Conservation (phyloP, 2,113 vertebrate genomes). For the Ameiurus melas region DNA sequence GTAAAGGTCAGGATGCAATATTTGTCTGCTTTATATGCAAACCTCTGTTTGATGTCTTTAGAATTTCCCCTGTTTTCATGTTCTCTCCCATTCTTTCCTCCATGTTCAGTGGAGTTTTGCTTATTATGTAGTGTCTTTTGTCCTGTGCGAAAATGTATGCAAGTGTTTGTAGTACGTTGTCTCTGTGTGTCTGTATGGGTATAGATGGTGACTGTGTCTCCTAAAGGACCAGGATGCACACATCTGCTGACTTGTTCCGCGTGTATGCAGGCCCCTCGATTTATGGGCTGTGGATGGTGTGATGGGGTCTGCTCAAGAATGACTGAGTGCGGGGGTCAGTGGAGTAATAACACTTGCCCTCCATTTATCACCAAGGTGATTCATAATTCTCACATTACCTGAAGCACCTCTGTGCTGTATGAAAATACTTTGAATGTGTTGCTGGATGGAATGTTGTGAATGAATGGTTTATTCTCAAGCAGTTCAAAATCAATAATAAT, state of each 20-base stretch:
- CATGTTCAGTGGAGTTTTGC: neutral
- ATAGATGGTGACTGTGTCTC: constrained; percentile 82
- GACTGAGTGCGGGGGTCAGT: constrained; percentile 72
- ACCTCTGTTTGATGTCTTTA: neutral
- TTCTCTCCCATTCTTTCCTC: neutral
- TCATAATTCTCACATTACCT: neutral
- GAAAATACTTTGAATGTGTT: neutral
- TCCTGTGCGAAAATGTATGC: neutral
- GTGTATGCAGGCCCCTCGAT: constrained; percentile 80
- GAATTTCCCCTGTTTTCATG: neutral
- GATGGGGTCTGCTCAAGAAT: constrained; percentile 68
- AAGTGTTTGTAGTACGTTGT: neutral
- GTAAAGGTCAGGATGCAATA: neutral
- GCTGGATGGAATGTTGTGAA: neutral
- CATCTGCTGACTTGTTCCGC: constrained; percentile 83
- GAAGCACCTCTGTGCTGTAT: neutral
- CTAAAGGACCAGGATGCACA: constrained; percentile 84
- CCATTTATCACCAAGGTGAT: constrained; percentile 83
- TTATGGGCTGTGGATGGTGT: constrained; percentile 95
- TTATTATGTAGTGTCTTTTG: neutral
- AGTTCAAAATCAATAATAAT: neutral
- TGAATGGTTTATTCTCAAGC: neutral
- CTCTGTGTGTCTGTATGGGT: neutral
- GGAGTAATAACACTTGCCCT: constrained; percentile 77
- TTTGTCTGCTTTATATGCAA: neutral